These are phyloP conservation scores for Ommatoiulus sabulosus DNA, from an alignment of 2,888 invertebrate genomes.

Conservation along the genomic window DNA sequence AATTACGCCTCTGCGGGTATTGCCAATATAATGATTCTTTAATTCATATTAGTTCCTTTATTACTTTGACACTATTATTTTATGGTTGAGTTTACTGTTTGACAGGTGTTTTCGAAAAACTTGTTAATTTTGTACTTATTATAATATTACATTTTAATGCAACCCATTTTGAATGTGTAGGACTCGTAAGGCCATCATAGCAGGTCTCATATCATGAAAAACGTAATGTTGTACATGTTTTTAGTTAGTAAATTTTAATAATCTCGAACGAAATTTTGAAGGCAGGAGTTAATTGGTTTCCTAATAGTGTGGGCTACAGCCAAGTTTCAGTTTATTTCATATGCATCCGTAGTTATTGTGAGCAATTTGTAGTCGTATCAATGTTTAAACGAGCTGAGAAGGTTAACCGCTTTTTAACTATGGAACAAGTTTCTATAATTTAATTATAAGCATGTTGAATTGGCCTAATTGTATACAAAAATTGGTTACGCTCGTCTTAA, in stretches of 20 bases:
- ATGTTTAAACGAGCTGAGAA: neutral
- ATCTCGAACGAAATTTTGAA: neutral
- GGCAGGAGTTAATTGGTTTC: neutral
- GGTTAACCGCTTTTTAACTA: conserved; percentile 18
- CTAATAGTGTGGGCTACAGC: neutral
- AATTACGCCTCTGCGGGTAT: neutral
- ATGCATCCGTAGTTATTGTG: neutral
- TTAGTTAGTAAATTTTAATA: neutral
- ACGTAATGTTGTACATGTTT: neutral
- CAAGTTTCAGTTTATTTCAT: neutral
- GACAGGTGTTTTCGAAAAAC: neutral
- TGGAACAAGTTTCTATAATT: neutral
- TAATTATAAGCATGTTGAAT: conserved; percentile 14
- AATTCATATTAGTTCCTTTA: neutral
- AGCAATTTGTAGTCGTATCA: neutral
- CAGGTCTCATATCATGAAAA: neutral
- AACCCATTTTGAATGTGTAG: neutral
- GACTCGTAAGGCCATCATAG: neutral
- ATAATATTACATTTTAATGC: neutral
- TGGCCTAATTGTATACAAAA: neutral
- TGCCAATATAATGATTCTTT: conserved; percentile 10
- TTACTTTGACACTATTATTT: conserved; percentile 35
- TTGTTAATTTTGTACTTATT: neutral
- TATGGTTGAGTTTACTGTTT: neutral
- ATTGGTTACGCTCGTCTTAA: neutral